Evolutionary conservation across 1,140 invertebrate genomes (phyloP), one percentile per base, ranked within the genome.

Genomic region (Amphibalanus amphitrite): DNA sequence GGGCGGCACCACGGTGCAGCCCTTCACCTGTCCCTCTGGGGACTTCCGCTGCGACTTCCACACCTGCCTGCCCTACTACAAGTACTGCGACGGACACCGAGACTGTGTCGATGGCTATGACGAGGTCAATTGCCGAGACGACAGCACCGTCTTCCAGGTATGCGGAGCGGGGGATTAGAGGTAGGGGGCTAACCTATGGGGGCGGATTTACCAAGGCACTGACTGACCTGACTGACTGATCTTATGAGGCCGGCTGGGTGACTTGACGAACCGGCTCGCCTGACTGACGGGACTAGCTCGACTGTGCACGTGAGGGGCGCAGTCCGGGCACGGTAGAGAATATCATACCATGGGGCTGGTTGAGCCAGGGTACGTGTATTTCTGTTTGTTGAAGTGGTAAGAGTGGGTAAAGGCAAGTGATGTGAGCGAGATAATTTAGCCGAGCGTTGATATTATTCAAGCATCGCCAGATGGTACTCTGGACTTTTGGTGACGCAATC

Each of bases 51-150:
- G 88, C 77, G 85, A 86, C 30, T 82, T 81, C 59, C 81, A 79
- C 23, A 79, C 79, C 29, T 91, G 89, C 77, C 78, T 87, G 64
- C 83, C 85, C 0, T 69, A 83, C 1, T 78, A 79, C 0, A 77
- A 81, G 25, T 76, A 84, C 4, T 93, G 91, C 77, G 86, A 93
- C 79, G 84, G 85, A 0, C 80, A 82, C 29, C 74, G 76, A 1
- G 84, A 93, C 76, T 93, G 91, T 77, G 77, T 81, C 3, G 89
- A 92, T 77, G 83, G 84, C 10, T 85, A 82, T 67, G 91, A 93
- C 78, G 91, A 93, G 81, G 75, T 71, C 0, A 80, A 85, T 75
- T 91, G 89, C 76, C 76, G 80, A 3, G 81, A 82, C 30, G 80
- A 80, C 20, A 64, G 71, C 70, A 71, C 33, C 29, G 28, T 65